A percentile compares a stretch with the other conserved stretches of the same genome.
Conservation (phyloP, 2,888 invertebrate genomes). For the Eupithecia inturbata region DNA sequence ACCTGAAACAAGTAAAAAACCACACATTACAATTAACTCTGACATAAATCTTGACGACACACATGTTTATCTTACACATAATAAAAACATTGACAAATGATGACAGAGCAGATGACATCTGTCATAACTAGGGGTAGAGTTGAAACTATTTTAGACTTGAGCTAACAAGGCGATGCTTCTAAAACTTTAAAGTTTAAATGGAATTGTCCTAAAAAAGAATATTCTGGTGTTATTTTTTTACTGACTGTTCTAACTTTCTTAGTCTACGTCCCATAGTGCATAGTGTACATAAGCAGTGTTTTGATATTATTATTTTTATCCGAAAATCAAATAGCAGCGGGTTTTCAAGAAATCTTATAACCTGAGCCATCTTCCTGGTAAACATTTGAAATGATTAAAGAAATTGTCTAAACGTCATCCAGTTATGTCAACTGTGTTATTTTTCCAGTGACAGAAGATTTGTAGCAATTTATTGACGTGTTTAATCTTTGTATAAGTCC, state of each 20-base stretch:
- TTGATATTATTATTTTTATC: not conserved
- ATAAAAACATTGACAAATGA: conserved; percentile 31
- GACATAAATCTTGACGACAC: not conserved
- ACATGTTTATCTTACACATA: conserved; percentile 37
- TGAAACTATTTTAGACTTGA: conserved; percentile 12
- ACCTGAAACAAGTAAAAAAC: conserved; percentile 37
- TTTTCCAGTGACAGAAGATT: conserved; percentile 31
- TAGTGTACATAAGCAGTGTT: not conserved
- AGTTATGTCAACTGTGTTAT: conserved; percentile 18
- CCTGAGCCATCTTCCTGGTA: not conserved
- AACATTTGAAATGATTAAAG: conserved; percentile 20
- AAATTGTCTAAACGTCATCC: conserved; percentile 26
- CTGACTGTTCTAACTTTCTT: not conserved
- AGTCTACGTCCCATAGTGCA: not conserved
- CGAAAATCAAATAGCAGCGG: not conserved
- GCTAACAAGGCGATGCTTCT: conserved; percentile 5
- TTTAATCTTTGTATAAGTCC: conserved; percentile 10
- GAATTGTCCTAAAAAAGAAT: not conserved
- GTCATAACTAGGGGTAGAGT: conserved; percentile 61
- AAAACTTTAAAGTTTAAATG: not conserved
- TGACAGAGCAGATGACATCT: conserved; percentile 62
- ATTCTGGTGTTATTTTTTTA: not conserved
- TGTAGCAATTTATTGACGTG: conserved; percentile 33
- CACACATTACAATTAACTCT: conserved; percentile 14
- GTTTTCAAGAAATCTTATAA: not conserved